Evolutionary conservation across 2,113 vertebrate species (phyloP), one percentile per base, ranked within the genome.

Genomic region (Reinhardtius hippoglossoides): DNA sequence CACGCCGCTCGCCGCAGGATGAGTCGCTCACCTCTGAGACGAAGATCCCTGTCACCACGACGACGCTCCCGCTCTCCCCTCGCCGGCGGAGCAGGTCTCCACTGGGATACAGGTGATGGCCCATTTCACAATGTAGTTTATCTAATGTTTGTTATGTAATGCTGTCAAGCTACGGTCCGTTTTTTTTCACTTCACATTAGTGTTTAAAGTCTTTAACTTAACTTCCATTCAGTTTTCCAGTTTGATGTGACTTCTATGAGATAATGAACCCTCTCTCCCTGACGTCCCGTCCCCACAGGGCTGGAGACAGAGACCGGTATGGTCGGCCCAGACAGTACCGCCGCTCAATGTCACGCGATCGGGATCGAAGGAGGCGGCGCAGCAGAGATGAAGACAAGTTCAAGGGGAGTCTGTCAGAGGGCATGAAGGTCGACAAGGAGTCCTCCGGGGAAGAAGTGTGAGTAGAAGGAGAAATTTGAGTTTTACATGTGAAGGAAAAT

Each of bases 321-420:
- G 95, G 95, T 42, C 37, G 92, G 35, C 93, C 95, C 76, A 93
- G 97, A n/a, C 92, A 96, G 78, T 95, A 96, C 78, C 92, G 95
- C n/a, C 94, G 96, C 46, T 98, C 96, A 14, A 94, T 85, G 26
- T 98, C 97, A 15, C 95, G 96, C 1, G 96, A 95, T 21, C 71
- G 92, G 0, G 42, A 95, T 50, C 95, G 95, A 59, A 94, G 96
- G 9, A 95, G 96, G 58, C 92, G 96, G 67, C 95, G 96, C 76
- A 97, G 94, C 92, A 95, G 96, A 91, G 97, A 99, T 64, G 97
- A 99, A 93, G 98, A 99, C 88, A 99, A 97, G 91, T 99, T 98
- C 90, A 99, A 99, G 91, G 98, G 98, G 61, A 99, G 98, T 74
- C 96, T 99, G 54, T 99, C 98, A 14, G 98, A 99, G 91, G 98